Percentiles rank a stretch among this genome's conserved stretches.
Conservation (phyloP, 2,888 invertebrate genomes). For the Cheilosia impressa region DNA sequence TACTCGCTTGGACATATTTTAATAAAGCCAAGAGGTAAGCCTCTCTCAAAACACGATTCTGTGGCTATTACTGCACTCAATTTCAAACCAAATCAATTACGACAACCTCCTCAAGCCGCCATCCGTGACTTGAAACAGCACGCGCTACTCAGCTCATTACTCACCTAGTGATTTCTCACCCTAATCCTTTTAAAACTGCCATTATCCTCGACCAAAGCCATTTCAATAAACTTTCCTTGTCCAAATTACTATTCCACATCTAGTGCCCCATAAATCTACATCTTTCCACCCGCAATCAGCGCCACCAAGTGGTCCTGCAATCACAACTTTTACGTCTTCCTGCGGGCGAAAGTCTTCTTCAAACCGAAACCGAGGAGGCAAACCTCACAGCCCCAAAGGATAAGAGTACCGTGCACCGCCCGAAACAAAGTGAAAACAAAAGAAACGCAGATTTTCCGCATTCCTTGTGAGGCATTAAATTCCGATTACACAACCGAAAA, state of each 20-base stretch:
- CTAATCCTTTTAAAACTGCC: conserved; percentile 10
- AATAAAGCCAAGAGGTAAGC: too few relatives aligned
- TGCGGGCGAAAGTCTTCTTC: conserved; percentile 40
- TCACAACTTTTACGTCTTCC: conserved; percentile 37
- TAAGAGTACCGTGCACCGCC: conserved; percentile 3
- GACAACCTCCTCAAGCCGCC: too few relatives aligned
- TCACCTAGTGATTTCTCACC: neutral
- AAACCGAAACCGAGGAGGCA: conserved; percentile 20
- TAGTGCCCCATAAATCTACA: conserved; percentile 56
- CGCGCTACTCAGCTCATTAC: conserved; percentile 1
- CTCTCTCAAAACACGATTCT: too few relatives aligned
- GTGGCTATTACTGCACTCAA: too few relatives aligned
- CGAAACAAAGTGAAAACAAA: conserved; percentile 8
- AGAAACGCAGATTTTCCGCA: conserved; percentile 59
- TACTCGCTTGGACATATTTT: too few relatives aligned
- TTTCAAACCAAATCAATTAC: too few relatives aligned
- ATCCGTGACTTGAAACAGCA: neutral
- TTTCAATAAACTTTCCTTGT: conserved; percentile 54
- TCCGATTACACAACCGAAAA: conserved; percentile 59
- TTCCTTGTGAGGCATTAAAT: conserved; percentile 69
- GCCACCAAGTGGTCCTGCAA: conserved; percentile 60
- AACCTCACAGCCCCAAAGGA: conserved; percentile 23
- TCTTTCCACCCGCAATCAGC: conserved; percentile 60
- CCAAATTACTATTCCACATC: conserved; percentile 52
- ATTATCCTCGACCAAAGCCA: neutral